Percentiles rank a stretch among this genome's conserved stretches.
Evolutionary conservation across 2,113 vertebrate species (phyloP).

Genomic region (Odontophorus gujanensis): DNA sequence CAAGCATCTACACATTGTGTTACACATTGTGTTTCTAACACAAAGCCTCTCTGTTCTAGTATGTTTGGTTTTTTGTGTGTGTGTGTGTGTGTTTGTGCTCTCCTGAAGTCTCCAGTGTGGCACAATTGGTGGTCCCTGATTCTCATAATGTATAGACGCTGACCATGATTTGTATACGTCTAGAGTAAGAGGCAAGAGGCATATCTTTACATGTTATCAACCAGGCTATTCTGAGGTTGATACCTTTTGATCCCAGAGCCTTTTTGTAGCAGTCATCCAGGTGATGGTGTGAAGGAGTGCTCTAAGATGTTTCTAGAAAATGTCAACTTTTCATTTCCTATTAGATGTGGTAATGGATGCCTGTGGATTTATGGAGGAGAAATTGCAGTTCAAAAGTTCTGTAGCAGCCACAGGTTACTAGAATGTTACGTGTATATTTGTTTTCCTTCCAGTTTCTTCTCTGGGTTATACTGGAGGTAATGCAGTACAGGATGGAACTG

Average conservation of each 20-base stretch:
- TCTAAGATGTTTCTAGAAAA: neutral
- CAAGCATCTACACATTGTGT: neutral
- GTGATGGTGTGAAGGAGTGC: neutral
- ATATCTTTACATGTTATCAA: accelerated
- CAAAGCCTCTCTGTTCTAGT: no score
- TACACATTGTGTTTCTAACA: neutral
- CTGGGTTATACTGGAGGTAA: neutral
- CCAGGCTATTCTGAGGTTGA: neutral
- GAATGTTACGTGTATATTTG: neutral
- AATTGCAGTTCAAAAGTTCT: neutral
- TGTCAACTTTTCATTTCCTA: neutral
- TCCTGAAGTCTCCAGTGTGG: neutral
- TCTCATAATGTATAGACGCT: neutral
- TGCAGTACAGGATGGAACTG: neutral
- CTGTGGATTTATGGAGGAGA: neutral
- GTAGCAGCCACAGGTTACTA: neutral
- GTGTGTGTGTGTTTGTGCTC: neutral
- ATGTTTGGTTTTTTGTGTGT: neutral
- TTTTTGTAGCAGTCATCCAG: neutral
- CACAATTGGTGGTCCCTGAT: neutral
- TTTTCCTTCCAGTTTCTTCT: neutral
- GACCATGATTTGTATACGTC: neutral
- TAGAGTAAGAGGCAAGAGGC: neutral
- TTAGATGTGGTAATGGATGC: neutral
- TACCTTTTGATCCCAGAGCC: neutral